These are phyloP conservation scores for Scomber japonicus DNA, from an alignment of 2,113 vertebrate species.

Conservation along the genomic window DNA sequence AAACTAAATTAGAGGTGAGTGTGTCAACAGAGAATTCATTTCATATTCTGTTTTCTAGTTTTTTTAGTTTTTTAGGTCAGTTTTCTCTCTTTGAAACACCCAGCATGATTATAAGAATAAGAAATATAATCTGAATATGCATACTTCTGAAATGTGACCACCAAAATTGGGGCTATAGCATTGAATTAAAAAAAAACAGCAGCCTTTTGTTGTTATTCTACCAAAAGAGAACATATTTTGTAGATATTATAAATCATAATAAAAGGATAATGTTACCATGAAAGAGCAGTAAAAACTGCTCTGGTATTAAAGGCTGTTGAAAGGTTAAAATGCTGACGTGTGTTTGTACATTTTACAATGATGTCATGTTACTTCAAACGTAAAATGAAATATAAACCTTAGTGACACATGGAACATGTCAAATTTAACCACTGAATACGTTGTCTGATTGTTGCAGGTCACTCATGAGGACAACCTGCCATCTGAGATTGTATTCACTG, in stretches of 20 bases:
- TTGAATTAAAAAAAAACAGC: too few species aligned
- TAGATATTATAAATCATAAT: too few species aligned
- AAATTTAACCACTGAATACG: conserved; percentile 43
- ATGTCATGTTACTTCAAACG: conserved; percentile 35
- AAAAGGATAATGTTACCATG: too few species aligned
- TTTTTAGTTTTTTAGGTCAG: neutral
- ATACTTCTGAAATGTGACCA: too few species aligned
- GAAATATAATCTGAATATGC: neutral
- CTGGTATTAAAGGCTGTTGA: neutral
- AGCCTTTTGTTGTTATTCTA: too few species aligned
- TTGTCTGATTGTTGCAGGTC: conserved; percentile 83
- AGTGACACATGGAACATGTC: conserved; percentile 48
- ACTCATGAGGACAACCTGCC: conserved; percentile 88
- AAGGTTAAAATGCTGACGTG: conserved; percentile 1
- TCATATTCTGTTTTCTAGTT: neutral
- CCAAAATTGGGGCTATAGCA: too few species aligned
- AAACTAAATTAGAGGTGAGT: conserved; percentile 87
- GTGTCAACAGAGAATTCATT: neutral
- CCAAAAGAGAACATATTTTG: too few species aligned
- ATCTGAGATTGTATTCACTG: conserved; percentile 87
- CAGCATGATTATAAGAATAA: neutral
- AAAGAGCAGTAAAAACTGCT: neutral
- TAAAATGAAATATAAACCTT: conserved; percentile 34
- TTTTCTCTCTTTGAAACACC: neutral
- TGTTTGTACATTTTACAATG: conserved; percentile 22